Percentiles rank a stretch among this genome's conserved stretches.
These are phyloP conservation scores for Lysiphlebus fabarum DNA, from an alignment of 1,140 invertebrate genomes.

Conservation along the genomic window DNA sequence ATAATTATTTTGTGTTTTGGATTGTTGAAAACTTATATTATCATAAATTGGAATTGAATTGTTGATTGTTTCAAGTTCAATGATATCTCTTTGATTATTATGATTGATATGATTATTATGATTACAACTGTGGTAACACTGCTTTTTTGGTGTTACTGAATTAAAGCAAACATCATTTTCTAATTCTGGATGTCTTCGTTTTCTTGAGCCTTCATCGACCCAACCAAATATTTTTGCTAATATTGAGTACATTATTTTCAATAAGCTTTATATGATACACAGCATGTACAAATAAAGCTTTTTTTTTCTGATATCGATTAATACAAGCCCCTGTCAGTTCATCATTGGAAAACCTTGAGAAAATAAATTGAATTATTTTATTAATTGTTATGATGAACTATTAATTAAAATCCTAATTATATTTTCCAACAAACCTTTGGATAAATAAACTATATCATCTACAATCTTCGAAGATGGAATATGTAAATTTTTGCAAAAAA, in stretches of 20 bases:
- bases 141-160: slow-evolving; percentile 27
- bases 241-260: slow-evolving; percentile 40
- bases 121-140: too few species aligned
- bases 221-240: slow-evolving; percentile 39
- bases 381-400: too few species aligned
- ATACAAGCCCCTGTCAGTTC: too few species aligned
- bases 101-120: slow-evolving; percentile 20
- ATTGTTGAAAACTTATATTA: slow-evolving; percentile 15
- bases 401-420: too few species aligned
- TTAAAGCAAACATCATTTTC: slow-evolving; percentile 17
- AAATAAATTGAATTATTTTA: too few species aligned
- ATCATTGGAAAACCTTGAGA: too few species aligned
- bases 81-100: slow-evolving; percentile 12
- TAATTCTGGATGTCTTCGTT: slow-evolving; percentile 30
- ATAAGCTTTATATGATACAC: neutral
- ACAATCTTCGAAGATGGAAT: too few species aligned
- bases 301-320: too few species aligned
- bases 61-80: slow-evolving; percentile 29
- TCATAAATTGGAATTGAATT: slow-evolving; percentile 25
- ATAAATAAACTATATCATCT: too few species aligned
- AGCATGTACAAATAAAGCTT: too few species aligned
- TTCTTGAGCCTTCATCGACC: slow-evolving; percentile 36
- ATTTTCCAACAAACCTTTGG: too few species aligned
- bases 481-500: too few species aligned
- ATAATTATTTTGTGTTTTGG: slow-evolving; percentile 5